Evolutionary conservation across 2,888 invertebrate genomes (phyloP).

Genomic region (Rhagonycha lutea): DNA sequence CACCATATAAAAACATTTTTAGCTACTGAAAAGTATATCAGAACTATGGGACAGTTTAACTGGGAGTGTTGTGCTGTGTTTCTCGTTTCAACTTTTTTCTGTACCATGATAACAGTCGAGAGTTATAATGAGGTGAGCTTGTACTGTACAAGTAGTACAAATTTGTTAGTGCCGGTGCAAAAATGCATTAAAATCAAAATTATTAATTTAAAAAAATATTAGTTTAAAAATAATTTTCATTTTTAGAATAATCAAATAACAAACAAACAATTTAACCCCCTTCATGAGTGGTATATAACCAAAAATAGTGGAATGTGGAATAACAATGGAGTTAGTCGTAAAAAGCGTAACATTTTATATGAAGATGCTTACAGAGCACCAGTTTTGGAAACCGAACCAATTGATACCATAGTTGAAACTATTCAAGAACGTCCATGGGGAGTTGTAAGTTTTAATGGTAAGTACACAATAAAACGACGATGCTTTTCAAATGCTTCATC

Average conservation of each 20-base stretch:
- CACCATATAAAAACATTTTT: conserved; percentile 39
- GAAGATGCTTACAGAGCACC: conserved; percentile 38
- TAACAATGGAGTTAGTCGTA: conserved; percentile 59
- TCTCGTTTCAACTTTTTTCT: conserved; percentile 12
- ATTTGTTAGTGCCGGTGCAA: background rate
- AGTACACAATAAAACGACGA: conserved; percentile 15
- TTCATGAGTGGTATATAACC: conserved; percentile 15
- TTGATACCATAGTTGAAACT: conserved; percentile 50
- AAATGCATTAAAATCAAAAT: no score
- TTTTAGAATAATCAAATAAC: background rate
- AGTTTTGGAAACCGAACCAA: conserved; percentile 42
- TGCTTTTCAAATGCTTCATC: no score
- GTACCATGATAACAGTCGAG: conserved; percentile 3
- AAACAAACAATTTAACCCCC: background rate
- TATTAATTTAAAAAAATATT: no score
- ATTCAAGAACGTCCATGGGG: conserved; percentile 54
- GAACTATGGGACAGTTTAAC: conserved; percentile 39
- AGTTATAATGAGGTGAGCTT: conserved; percentile 19
- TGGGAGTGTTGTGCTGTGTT: conserved; percentile 36
- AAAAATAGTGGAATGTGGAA: conserved; percentile 55
- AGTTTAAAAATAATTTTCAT: background rate
- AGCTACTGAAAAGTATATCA: conserved; percentile 18
- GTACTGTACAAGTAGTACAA: background rate
- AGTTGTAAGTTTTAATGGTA: conserved; percentile 52
- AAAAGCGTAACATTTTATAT: conserved; percentile 51